Conservation (phyloP, 2,113 vertebrate species). For the Oreotrochilus melanogaster region DNA sequence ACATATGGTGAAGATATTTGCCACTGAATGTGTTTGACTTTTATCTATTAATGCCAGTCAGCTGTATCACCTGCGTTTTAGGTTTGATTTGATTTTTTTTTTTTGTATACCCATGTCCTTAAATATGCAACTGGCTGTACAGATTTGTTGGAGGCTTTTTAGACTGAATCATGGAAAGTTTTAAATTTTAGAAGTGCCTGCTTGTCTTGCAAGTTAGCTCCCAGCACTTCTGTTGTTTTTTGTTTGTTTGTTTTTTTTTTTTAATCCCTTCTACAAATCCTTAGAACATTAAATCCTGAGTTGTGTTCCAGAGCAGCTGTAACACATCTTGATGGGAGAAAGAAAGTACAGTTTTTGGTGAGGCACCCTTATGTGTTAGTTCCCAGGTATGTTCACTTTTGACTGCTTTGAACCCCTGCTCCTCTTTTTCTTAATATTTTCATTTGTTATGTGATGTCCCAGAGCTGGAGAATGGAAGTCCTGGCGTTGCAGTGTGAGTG, state of each 20-base stretch:
- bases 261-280: neutral
- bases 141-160: neutral
- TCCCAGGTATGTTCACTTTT: neutral
- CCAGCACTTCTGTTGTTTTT: neutral
- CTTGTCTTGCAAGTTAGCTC: neutral
- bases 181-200: neutral
- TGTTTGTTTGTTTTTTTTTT: neutral
- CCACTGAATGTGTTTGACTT: neutral
- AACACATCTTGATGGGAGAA: neutral
- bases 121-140: neutral
- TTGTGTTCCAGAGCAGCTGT: constrained; percentile 46
- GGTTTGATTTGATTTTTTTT: neutral
- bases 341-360: neutral
- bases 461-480: neutral
- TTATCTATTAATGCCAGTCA: neutral
- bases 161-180: neutral
- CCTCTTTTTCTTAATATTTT: neutral
- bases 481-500: accelerated
- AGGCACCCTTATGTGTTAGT: accelerated
- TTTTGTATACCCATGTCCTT: neutral
- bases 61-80: neutral
- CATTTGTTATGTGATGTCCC: neutral
- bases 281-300: neutral
- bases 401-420: neutral
- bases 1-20: accelerated